Conservation (phyloP, 2,888 invertebrate genomes). For the Chrysina gloriosa region DNA sequence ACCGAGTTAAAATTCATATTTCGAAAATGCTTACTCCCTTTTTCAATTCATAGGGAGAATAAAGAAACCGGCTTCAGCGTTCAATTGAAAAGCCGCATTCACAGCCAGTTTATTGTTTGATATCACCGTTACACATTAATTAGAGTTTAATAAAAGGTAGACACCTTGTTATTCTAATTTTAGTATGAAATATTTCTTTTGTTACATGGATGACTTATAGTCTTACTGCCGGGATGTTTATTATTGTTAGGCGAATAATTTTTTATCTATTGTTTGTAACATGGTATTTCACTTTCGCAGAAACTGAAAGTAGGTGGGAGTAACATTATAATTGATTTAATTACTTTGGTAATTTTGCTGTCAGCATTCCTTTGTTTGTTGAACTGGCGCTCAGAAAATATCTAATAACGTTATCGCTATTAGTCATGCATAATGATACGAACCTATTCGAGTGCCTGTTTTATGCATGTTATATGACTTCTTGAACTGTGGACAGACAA, state of each 20-base stretch:
- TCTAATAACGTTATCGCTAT: not conserved
- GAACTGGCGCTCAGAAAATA: not conserved
- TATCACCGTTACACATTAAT: constrained; percentile 12
- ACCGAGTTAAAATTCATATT: constrained; percentile 14
- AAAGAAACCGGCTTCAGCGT: not conserved
- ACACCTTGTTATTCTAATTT: constrained; percentile 24
- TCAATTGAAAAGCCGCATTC: constrained; percentile 17
- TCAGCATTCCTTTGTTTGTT: not conserved
- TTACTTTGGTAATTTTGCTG: not conserved
- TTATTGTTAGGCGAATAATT: constrained; percentile 7
- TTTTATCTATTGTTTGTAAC: constrained; percentile 7
- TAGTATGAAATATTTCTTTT: constrained; percentile 16
- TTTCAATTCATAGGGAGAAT: not conserved
- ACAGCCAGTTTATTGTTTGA: constrained; percentile 12
- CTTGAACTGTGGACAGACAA: too few species aligned
- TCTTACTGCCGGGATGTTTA: constrained; percentile 4
- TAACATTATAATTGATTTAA: not conserved
- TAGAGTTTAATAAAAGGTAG: constrained; percentile 6
- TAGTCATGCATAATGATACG: too few species aligned
- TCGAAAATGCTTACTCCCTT: not conserved
- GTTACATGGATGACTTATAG: constrained; percentile 16
- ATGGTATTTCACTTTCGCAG: not conserved
- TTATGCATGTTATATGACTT: too few species aligned
- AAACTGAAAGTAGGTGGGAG: not conserved
- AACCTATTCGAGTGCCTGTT: too few species aligned